phyloP scores from a whole-genome alignment of 2,113 vertebrate species.

The Sorex araneus region DNA sequence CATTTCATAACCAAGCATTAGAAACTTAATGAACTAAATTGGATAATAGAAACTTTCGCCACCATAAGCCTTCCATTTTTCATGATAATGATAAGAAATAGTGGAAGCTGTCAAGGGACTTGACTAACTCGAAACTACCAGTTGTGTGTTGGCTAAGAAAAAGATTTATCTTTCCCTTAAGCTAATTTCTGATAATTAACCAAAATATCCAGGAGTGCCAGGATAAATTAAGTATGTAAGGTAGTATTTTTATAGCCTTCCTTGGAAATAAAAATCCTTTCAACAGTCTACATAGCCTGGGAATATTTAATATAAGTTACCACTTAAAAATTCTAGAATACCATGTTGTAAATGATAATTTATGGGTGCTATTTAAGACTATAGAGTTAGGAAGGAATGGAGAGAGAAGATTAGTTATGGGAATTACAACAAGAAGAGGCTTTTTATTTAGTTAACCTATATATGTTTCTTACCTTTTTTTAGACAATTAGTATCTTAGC shows the following conservation, averaged over 20 bases:
- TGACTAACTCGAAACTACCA: constrained; percentile 43
- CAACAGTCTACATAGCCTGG: not conserved
- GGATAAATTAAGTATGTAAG: constrained; percentile 72
- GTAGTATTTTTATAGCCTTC: constrained; percentile 58
- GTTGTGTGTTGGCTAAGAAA: constrained; percentile 45
- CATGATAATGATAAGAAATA: constrained; percentile 63
- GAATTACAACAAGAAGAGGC: not conserved
- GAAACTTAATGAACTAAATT: constrained; percentile 64
- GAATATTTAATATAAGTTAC: not conserved
- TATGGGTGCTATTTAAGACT: not conserved
- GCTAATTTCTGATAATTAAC: constrained; percentile 77
- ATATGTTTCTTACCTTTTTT: constrained; percentile 48
- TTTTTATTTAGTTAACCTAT: not conserved
- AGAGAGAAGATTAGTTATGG: not conserved
- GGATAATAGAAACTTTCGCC: constrained; percentile 17
- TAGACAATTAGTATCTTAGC: constrained; percentile 30
- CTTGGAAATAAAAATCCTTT: constrained; percentile 15
- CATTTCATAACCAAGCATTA: constrained; percentile 48
- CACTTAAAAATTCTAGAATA: not conserved
- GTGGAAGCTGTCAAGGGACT: not conserved
- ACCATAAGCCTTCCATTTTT: constrained; percentile 47
- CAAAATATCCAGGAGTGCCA: constrained; percentile 68
- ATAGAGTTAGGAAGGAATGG: rapidly evolving
- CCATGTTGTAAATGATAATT: not conserved
- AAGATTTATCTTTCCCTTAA: constrained; percentile 19